Percentiles rank a stretch among this genome's conserved stretches.
Evolutionary conservation across 2,113 vertebrate genomes (phyloP).

Genomic region (Halcyon senegalensis): DNA sequence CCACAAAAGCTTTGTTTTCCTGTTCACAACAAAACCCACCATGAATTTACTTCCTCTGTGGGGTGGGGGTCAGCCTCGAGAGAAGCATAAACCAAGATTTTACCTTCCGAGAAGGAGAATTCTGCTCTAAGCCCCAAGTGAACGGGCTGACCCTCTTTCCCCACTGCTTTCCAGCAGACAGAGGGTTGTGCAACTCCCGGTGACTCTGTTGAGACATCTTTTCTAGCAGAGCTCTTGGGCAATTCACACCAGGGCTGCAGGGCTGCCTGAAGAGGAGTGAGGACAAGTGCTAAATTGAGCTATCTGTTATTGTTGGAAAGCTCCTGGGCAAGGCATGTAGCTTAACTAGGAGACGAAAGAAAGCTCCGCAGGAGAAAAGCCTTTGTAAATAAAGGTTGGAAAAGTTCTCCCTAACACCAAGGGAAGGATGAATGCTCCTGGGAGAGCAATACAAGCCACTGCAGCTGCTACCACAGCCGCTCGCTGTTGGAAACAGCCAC

Average conservation of each 20-base stretch:
- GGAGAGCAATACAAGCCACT: background rate
- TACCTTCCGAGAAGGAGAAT: accelerated
- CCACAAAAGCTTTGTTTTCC: background rate
- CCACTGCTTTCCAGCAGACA: accelerated
- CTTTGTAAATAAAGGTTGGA: background rate
- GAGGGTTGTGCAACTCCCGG: background rate
- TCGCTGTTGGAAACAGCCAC: accelerated
- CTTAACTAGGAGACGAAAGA: background rate
- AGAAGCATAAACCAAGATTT: background rate
- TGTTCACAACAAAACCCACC: background rate
- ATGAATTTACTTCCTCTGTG: background rate
- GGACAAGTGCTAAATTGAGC: background rate
- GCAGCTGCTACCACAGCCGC: background rate
- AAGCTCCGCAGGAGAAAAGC: background rate
- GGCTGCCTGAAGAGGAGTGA: background rate
- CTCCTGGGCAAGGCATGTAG: background rate
- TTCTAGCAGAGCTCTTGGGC: background rate
- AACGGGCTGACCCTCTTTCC: accelerated
- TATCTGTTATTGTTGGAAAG: background rate
- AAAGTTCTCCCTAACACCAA: background rate
- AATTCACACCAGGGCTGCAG: background rate
- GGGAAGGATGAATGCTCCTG: background rate
- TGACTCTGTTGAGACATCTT: background rate
- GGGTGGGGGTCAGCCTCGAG: accelerated
- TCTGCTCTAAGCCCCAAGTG: background rate